Evolutionary conservation across 2,888 invertebrate species (phyloP).

Genomic region (Bhutanitis thaidina): DNA sequence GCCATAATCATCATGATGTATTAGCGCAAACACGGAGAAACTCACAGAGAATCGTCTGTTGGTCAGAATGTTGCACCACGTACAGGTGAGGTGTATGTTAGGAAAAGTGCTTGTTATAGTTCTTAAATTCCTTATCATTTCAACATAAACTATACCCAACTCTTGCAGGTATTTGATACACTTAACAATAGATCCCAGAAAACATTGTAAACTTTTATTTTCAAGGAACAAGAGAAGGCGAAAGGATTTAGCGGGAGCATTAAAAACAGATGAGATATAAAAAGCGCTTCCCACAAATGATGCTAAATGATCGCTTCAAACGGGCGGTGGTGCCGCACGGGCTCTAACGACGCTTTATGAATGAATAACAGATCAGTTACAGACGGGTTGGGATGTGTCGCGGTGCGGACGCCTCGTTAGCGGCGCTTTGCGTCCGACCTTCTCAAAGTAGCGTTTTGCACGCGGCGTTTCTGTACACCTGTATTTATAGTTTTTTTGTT

Average conservation of each 20-base stretch:
- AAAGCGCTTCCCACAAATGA: constrained; percentile 69
- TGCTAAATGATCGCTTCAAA: constrained; percentile 59
- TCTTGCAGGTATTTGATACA: not conserved
- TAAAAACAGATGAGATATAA: constrained; percentile 73
- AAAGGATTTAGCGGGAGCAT: constrained; percentile 65
- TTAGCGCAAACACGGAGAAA: too few relatives aligned
- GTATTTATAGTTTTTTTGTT: not conserved
- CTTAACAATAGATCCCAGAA: constrained; percentile 2
- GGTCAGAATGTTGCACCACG: too few relatives aligned
- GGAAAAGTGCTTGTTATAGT: too few relatives aligned
- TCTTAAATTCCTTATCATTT: too few relatives aligned
- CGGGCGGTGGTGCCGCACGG: constrained; percentile 39
- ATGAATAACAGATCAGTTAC: constrained; percentile 41
- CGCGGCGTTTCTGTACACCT: constrained; percentile 6
- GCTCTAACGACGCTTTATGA: constrained; percentile 32
- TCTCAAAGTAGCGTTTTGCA: constrained; percentile 22
- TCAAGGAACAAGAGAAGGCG: constrained; percentile 61
- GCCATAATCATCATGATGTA: too few relatives aligned
- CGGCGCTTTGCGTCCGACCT: constrained; percentile 23
- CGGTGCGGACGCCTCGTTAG: constrained; percentile 36
- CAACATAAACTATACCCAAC: too few relatives aligned
- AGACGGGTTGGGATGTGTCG: constrained; percentile 33
- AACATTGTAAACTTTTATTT: constrained; percentile 41
- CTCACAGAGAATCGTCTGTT: too few relatives aligned
- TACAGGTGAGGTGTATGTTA: too few relatives aligned